Evolutionary conservation across 2,888 invertebrate genomes (phyloP), one percentile per base, ranked within the genome.

Genomic region (Luffia ferchaultella): DNA sequence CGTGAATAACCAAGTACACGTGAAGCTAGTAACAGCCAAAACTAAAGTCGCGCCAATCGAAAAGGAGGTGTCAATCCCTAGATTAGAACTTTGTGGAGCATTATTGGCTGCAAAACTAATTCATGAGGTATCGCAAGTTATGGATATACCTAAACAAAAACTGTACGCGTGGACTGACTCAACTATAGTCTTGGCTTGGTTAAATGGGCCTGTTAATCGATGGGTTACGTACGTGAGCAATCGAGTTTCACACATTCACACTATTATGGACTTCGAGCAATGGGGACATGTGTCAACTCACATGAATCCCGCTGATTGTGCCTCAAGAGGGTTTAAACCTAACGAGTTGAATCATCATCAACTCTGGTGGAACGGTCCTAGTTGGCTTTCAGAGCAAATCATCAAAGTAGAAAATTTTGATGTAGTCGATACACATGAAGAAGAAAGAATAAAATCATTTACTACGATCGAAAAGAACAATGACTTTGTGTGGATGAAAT

Each of bases 201-300:
- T 61, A 1, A 52, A 48, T 1, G 51, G 56, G 12, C 55, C 59
- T 16, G 60, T 62, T 7, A 55, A 53, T n/a, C 46, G 51, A 18
- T 58, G 56, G 55, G 61, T 59, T 43, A 57, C 58, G 0, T 63
- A 60, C 44, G 52, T 64, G 0, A 56, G 54, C 0, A 64, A 63
- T 48, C 47, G 60, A 1, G 59, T 59, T 0, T 54, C 57, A 1
- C 55, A 57, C 42, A 60, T 64, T 2, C 53, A 60, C 3, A 52
- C 50, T 1, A 30, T 40, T 1, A 20, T 60, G 20, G 46, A 57
- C 12, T 18, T 30, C 5, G 19, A 42, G 19, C 54, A 57, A 2
- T 58, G 62, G 62, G 55, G 50, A 16, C 59, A 61, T 45, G 57
- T 62, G 1, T 7, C 50, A 3, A 54, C 58, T 0, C 1, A n/a